Evolutionary conservation across 2,888 invertebrate species (phyloP).

Genomic region (Acleris emargana): DNA sequence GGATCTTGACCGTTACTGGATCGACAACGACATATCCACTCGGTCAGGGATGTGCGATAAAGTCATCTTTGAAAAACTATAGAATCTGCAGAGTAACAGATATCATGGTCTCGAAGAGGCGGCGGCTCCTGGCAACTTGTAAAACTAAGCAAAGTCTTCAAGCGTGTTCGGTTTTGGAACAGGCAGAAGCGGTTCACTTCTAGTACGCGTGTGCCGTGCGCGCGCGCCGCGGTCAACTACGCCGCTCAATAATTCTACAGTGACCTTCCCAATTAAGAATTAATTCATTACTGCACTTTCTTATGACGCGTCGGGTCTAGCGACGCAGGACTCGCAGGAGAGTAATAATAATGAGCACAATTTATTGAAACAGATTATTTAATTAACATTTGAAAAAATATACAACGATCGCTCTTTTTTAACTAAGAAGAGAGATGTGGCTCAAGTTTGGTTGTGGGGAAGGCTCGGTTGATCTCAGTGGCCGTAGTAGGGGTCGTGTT

Average conservation of each 20-base stretch:
- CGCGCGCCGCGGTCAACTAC: conserved; percentile 77
- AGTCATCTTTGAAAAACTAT: conserved; percentile 52
- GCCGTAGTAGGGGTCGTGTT: conserved; percentile 71
- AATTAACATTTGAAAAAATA: conserved; percentile 13
- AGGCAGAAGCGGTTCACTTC: conserved; percentile 73
- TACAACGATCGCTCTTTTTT: conserved; percentile 1
- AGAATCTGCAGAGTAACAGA: not conserved
- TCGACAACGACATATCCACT: conserved; percentile 80
- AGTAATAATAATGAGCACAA: conserved; percentile 21
- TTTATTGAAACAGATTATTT: too few species aligned
- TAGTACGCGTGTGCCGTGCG: conserved; percentile 79
- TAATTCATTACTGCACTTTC: conserved; percentile 82
- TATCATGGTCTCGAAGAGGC: conserved; percentile 35
- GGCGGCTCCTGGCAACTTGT: conserved; percentile 60
- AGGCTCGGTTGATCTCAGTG: conserved; percentile 46
- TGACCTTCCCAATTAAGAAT: conserved; percentile 81
- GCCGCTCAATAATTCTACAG: conserved; percentile 59
- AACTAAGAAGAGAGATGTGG: conserved; percentile 23
- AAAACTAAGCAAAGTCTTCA: conserved; percentile 76
- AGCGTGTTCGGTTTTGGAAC: conserved; percentile 59
- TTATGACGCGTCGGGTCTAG: conserved; percentile 55
- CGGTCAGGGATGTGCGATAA: conserved; percentile 63
- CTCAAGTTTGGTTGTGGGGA: not conserved
- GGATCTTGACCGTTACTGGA: conserved; percentile 65
- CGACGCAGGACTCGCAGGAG: conserved; percentile 15